Percentiles rank a stretch among this genome's conserved stretches.
Evolutionary conservation across 2,888 invertebrate genomes (phyloP).

Genomic region (Stenotaenia linearis): DNA sequence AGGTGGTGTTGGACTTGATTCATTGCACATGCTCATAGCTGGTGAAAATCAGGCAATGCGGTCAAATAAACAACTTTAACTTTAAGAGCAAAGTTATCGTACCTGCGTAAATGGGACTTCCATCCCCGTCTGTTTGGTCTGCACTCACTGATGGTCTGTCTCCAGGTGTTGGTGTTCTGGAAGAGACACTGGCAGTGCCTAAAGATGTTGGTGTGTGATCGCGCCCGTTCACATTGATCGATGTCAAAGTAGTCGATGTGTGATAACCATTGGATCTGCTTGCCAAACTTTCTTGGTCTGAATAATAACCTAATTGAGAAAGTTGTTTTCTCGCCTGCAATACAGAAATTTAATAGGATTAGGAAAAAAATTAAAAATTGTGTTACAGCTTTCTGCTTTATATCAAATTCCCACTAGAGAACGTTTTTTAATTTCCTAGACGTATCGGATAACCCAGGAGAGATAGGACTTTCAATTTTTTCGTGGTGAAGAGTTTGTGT

Average conservation of each 20-base stretch:
- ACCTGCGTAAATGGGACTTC: conserved; percentile 34
- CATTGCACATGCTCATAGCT: conserved; percentile 32
- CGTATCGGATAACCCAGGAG: neutral
- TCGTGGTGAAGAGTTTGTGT: neutral
- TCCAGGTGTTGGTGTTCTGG: conserved; percentile 19
- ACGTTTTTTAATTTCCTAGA: neutral
- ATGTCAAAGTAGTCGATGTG: conserved; percentile 40
- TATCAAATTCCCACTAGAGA: neutral
- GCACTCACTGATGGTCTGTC: conserved; percentile 29
- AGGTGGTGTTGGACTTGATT: conserved; percentile 24
- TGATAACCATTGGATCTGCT: conserved; percentile 39
- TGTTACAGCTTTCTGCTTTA: neutral
- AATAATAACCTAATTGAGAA: conserved; percentile 62
- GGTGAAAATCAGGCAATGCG: neutral
- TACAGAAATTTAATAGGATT: too few species aligned
- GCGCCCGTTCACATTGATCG: conserved; percentile 38
- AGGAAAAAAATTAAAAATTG: too few species aligned
- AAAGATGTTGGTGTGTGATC: conserved; percentile 33
- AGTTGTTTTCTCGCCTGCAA: conserved; percentile 65
- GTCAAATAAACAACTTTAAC: neutral
- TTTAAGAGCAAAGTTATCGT: neutral
- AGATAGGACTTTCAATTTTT: neutral
- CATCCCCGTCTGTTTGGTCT: conserved; percentile 29
- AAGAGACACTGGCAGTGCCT: neutral
- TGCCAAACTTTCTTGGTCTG: conserved; percentile 63